phyloP scores from a whole-genome alignment of 2,888 invertebrate genomes.

The Lithophane semibrunnea region DNA sequence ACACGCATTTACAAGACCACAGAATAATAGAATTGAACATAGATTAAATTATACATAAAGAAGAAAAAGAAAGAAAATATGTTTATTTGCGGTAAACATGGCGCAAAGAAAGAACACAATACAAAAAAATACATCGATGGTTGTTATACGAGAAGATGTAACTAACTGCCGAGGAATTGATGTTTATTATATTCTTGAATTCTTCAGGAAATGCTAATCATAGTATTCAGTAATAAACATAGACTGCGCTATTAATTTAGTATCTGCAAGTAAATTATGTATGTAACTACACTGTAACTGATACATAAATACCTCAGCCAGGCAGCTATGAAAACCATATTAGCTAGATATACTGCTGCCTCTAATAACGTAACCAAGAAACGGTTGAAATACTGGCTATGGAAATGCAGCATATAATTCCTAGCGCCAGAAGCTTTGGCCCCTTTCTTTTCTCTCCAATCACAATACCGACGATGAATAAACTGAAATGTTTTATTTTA shows the following conservation, averaged over 20 bases:
- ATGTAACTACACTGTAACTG: conserved; percentile 44
- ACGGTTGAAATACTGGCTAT: conserved; percentile 3
- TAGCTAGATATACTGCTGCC: neutral
- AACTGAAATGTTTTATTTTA: conserved; percentile 57
- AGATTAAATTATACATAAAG: too few species aligned
- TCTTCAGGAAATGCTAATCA: conserved; percentile 44
- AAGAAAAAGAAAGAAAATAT: too few species aligned
- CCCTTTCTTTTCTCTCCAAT: conserved; percentile 25
- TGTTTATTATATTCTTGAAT: conserved; percentile 20
- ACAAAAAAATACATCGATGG: too few species aligned
- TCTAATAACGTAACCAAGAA: neutral
- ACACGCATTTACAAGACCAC: neutral
- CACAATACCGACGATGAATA: conserved; percentile 47
- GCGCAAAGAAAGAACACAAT: too few species aligned
- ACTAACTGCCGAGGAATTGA: neutral
- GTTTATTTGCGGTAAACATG: too few species aligned
- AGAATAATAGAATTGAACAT: neutral
- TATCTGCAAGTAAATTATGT: conserved; percentile 41
- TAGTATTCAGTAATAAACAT: conserved; percentile 33
- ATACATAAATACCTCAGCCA: conserved; percentile 28
- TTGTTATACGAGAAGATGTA: neutral
- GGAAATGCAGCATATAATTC: neutral
- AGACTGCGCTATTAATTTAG: conserved; percentile 22
- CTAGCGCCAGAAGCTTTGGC: conserved; percentile 9
- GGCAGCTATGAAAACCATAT: conserved; percentile 9